Evolutionary conservation across 2,797 vertebrate genomes (phyloP), one percentile per base, ranked within the genome.

Genomic region (Nyctalus aviator): DNA sequence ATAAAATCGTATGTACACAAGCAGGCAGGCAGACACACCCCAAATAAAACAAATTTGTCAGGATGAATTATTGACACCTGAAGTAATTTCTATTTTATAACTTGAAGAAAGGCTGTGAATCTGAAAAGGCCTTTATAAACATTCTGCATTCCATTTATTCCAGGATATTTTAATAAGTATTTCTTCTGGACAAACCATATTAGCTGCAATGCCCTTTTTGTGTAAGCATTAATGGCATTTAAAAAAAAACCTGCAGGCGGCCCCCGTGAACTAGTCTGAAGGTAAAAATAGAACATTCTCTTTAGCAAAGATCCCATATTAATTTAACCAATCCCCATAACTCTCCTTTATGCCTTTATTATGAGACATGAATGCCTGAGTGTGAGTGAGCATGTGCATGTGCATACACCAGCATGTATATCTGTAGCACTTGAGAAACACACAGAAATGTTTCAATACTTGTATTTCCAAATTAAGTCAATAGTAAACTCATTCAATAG

Each of bases 131-230:
- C 64, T 73, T 88, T 96, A 97, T 91, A 96, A 89, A 94, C 87
- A 96, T 77, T 90, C 94, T 83, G 83, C 76, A 50, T 97, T 88
- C 87, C 77, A 78, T 94, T 76, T 94, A 87, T 69, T 93, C 89
- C 53, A 93, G 88, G 37, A 92, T 57, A 95, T 35, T 41, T 96
- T 97, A 95, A 93, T 91, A 98, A 92, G 8, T 32, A 96, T 89
- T 89, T 96, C 79, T 93, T 95, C 84, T 69, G 78, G 75, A 37
- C 35, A 95, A 93, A 68, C 35, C 81, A 44, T 72, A 92, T 88
- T 97, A 96, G 91, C 17, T 94, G 68, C 32, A 95, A 90, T 73
- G 90, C 18, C 62, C 90, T 95, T 92, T 96, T 30, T 77, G 17
- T 87, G 85, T 35, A 94, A 93, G 83, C 32, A 91, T 94, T 93